Percentiles rank a stretch among this genome's conserved stretches.
Evolutionary conservation across 2,113 vertebrate species (phyloP).

Genomic region (Brachyhypopomus occidentalis): DNA sequence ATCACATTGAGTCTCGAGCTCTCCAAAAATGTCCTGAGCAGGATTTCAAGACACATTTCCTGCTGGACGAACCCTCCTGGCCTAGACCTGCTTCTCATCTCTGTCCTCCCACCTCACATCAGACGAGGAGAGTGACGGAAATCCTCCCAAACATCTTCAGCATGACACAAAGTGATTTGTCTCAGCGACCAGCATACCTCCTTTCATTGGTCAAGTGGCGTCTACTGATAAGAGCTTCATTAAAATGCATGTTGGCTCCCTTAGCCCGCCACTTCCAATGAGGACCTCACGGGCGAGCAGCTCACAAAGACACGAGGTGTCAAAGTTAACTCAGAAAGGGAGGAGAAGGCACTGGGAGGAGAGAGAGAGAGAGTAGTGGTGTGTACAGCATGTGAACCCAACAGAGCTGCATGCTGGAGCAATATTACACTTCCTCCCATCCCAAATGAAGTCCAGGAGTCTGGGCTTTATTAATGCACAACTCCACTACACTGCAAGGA

Average conservation of each 20-base stretch:
- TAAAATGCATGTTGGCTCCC: slow-evolving; percentile 5
- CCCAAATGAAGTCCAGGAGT: neutral
- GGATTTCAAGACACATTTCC: slow-evolving; percentile 14
- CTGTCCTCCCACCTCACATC: neutral
- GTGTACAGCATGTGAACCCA: neutral
- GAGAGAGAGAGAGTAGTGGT: slow-evolving; percentile 6
- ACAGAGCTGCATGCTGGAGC: neutral
- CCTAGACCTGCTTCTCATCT: slow-evolving; percentile 18
- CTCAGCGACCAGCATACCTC: slow-evolving; percentile 13
- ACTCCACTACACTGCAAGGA: too few relatives aligned
- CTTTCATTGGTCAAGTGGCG: slow-evolving; percentile 12
- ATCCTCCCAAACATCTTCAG: neutral
- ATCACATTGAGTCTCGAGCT: too few relatives aligned
- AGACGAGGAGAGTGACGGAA: neutral
- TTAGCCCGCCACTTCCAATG: slow-evolving; percentile 13
- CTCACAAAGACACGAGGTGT: neutral
- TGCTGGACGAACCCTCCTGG: slow-evolving; percentile 10
- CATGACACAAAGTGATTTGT: slow-evolving; percentile 4
- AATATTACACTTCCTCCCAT: neutral
- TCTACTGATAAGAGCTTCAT: slow-evolving; percentile 41
- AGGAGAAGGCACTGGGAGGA: neutral
- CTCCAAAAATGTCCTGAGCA: neutral
- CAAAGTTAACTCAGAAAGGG: slow-evolving; percentile 7
- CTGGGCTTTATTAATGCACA: neutral
- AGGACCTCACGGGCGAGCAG: slow-evolving; percentile 15